phyloP scores from a whole-genome alignment of 2,888 invertebrate genomes.

The Myopa tessellatipennis region DNA sequence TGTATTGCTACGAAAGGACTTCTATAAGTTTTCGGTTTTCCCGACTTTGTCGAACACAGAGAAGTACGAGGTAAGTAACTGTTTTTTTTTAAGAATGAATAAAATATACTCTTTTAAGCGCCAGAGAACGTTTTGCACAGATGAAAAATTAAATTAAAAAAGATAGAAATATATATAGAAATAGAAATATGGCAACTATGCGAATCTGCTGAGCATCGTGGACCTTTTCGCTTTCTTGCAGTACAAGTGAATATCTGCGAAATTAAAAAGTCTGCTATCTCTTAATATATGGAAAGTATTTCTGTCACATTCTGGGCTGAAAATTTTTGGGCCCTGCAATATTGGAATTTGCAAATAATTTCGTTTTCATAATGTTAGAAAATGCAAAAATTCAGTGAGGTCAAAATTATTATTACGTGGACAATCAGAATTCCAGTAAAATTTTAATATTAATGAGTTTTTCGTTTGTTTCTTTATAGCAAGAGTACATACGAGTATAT shows the following conservation, averaged over 20 bases:
- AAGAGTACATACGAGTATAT: background rate
- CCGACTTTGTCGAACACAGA: background rate
- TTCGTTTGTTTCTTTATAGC: too few species aligned
- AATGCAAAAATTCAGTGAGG: background rate
- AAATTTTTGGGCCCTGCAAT: background rate
- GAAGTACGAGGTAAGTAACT: background rate
- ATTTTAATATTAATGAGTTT: too few species aligned
- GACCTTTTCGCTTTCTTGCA: conserved; percentile 9
- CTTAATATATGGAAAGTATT: conserved; percentile 24
- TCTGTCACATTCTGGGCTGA: conserved; percentile 26
- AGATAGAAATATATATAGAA: background rate
- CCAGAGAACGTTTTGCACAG: background rate
- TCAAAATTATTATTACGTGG: too few species aligned
- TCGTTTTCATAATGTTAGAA: background rate
- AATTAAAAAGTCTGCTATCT: conserved; percentile 29
- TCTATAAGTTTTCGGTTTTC: background rate
- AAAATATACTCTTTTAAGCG: too few species aligned
- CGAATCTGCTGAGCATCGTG: conserved; percentile 9
- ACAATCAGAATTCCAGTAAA: too few species aligned
- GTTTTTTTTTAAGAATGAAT: too few species aligned
- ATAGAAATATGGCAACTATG: conserved; percentile 14
- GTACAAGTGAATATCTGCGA: background rate
- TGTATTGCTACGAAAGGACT: background rate
- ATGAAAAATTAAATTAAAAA: background rate
- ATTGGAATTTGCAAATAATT: background rate